These are phyloP conservation scores for Mantis religiosa DNA, from an alignment of 2,888 invertebrate genomes.

Conservation along the genomic window DNA sequence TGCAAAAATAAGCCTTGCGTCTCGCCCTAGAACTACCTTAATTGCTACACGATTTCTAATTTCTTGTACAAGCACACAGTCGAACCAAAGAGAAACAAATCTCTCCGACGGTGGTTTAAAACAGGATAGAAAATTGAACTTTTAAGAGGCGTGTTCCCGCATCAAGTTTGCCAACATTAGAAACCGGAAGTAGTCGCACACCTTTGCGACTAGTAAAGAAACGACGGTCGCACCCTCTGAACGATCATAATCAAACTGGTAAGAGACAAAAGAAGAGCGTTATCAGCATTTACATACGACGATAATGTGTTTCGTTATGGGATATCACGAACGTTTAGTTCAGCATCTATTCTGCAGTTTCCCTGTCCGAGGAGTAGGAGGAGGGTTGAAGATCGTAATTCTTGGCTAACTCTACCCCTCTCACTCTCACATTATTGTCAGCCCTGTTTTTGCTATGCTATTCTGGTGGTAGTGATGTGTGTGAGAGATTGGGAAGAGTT, in stretches of 20 bases:
- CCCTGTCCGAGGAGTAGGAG: background rate
- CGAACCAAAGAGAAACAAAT: no score
- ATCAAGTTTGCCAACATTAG: background rate
- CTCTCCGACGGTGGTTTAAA: no score
- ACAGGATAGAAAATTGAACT: no score
- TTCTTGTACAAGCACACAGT: no score
- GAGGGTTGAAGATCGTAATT: constrained; percentile 9
- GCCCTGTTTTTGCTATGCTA: constrained; percentile 21
- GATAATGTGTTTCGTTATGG: background rate
- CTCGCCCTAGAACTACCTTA: no score
- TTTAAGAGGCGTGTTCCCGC: no score
- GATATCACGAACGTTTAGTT: background rate
- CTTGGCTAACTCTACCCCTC: constrained; percentile 24
- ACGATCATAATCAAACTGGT: background rate
- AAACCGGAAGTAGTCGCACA: background rate
- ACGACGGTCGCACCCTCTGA: background rate
- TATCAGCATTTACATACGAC: background rate
- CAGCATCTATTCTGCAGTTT: background rate
- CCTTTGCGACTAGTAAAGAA: background rate
- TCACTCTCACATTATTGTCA: constrained; percentile 28
- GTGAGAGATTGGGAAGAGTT: constrained; percentile 30
- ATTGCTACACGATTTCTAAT: no score
- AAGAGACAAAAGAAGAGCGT: background rate
- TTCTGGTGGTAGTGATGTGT: constrained; percentile 25
- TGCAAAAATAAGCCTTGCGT: no score